Evolutionary conservation across 2,113 vertebrate genomes (phyloP).

Genomic region (Oenanthe melanoleuca): DNA sequence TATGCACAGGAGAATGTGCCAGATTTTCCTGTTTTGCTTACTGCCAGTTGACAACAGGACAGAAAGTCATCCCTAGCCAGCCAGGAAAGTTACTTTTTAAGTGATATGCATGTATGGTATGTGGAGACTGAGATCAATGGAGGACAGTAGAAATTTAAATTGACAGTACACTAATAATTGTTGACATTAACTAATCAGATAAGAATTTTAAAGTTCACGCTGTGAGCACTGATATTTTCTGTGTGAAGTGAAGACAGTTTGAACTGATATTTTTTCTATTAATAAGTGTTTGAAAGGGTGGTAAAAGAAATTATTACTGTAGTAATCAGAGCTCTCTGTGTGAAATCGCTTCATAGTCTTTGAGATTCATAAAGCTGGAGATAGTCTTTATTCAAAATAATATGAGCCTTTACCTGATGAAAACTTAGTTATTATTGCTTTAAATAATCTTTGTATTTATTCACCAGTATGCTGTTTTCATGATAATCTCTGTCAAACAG

Average conservation of each 20-base stretch:
- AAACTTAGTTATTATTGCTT: neutral
- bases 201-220: constrained; percentile 51
- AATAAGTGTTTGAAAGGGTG: constrained; percentile 72
- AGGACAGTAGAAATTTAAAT: neutral
- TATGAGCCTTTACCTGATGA: constrained; percentile 47
- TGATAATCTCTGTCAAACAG: neutral
- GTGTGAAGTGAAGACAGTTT: constrained; percentile 43
- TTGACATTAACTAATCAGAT: constrained; percentile 36
- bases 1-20: neutral
- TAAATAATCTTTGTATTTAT: neutral
- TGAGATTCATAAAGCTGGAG: constrained; percentile 24
- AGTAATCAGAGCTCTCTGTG: constrained; percentile 77
- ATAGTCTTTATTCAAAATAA: constrained; percentile 48
- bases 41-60: neutral
- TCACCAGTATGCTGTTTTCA: neutral
- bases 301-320: constrained; percentile 71
- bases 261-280: constrained; percentile 46
- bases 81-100: neutral
- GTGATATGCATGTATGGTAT: neutral
- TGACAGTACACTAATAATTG: neutral
- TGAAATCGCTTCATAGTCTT: constrained; percentile 59
- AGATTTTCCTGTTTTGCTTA: neutral
- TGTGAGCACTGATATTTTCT: constrained; percentile 42
- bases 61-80: neutral
- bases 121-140: neutral